Base-by-base conservation (phyloP, 2,888 invertebrate species). In the Acronicta psi region DNA sequence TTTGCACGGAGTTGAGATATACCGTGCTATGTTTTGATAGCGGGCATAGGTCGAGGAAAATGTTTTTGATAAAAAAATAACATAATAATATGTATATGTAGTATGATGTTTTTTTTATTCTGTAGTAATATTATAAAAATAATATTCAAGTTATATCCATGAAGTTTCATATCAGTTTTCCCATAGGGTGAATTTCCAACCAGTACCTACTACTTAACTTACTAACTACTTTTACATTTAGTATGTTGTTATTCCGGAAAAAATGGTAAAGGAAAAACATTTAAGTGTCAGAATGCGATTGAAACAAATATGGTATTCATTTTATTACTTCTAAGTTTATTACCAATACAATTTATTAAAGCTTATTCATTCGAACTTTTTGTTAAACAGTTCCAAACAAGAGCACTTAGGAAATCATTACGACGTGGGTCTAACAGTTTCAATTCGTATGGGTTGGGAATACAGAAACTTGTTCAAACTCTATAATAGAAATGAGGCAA, bases 381-480 rank as follows among this genome's bases (percentile, higher is more conserved):
- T 58, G 52, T 50, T 45, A 16, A 23, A 13, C 20, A 43, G 43
- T 54, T 51, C 16, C 14, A 51, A 68, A 68, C 67, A 68, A 69
- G 45, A 68, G 40, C 69, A 63, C 64, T 68, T 69, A 51, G 51
- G 47, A 46, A 69, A 63, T 63, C 36, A 69, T 63, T 63, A 68
- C 55, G 49, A 51, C 29, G 11, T 29, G 42, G 47, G 25, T 45
- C 41, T 43, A 46, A 53, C 40, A 45, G 29, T 53, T 63, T 45
- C 69, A 38, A 63, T 69, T 40, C 31, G 44, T 42, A 38, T 38
- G 50, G 45, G 52, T 45, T 55, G 14, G 46, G 36, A 59, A 52
- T 51, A 61, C 47, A 37, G 54, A 55, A 68, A 68, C 51, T 69
- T 68, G 46, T 41, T 25, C 36, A 0, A 41, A 40, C 42, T 25